Evolutionary conservation across 2,797 vertebrate species (phyloP).

Genomic region (Periophthalmus magnuspinnatus): DNA sequence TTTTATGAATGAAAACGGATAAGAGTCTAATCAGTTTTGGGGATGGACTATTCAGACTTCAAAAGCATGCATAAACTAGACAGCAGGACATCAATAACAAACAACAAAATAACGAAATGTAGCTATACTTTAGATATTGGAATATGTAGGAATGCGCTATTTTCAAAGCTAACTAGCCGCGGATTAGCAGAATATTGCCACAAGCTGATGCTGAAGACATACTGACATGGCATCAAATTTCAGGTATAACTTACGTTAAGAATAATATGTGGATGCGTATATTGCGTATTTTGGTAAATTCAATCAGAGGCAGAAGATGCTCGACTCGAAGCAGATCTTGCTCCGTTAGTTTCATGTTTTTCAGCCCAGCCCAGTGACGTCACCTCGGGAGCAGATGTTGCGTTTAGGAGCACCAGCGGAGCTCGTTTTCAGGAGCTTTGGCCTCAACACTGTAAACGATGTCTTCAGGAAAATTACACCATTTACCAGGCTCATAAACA

Average conservation of each 20-base stretch:
- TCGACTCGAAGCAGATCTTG: constrained; percentile 8
- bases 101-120: not conserved
- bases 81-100: not conserved
- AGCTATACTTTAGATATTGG: not conserved
- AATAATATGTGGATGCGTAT: constrained; percentile 38
- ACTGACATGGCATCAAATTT: not conserved
- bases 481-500: not conserved
- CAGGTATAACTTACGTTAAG: accelerated
- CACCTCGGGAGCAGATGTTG: constrained; percentile 42
- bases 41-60: not conserved
- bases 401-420: constrained; percentile 24
- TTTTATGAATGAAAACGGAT: not conserved
- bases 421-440: constrained; percentile 15
- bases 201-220: not conserved
- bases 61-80: not conserved
- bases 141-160: constrained; percentile 43
- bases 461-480: not conserved
- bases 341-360: constrained; percentile 60
- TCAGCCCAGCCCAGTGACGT: constrained; percentile 57
- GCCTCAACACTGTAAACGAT: not conserved
- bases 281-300: constrained; percentile 18
- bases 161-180: constrained; percentile 46
- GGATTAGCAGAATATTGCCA: constrained; percentile 42
- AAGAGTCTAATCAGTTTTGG: not conserved
- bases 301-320: constrained; percentile 19